These are phyloP conservation scores for Semaprochilodus insignis DNA, from an alignment of 2,797 vertebrate species.

Conservation along the genomic window DNA sequence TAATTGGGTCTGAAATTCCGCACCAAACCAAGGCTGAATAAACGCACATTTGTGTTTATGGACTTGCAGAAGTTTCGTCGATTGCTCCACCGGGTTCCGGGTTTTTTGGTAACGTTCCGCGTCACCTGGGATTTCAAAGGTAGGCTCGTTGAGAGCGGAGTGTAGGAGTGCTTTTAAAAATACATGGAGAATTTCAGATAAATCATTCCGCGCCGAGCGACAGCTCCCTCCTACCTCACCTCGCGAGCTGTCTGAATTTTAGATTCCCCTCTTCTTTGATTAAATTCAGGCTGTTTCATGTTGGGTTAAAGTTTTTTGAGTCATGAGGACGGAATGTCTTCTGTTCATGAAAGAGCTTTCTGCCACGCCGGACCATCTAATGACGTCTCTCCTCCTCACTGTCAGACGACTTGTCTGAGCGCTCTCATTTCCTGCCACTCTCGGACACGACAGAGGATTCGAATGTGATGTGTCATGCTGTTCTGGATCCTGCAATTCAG, in stretches of 20 bases:
- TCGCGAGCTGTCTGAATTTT: constrained; percentile 47
- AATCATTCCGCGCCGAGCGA: constrained; percentile 39
- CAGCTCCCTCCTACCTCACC: constrained; percentile 42
- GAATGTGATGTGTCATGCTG: constrained; percentile 46
- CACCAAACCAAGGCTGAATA: not conserved
- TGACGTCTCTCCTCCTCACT: constrained; percentile 51
- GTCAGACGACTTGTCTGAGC: constrained; percentile 41
- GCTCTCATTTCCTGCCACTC: constrained; percentile 40
- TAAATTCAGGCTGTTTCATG: constrained; percentile 52
- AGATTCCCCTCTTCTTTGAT: constrained; percentile 46
- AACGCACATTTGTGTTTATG: not conserved
- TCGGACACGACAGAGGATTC: constrained; percentile 38
- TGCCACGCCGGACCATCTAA: constrained; percentile 49
- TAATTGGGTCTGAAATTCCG: constrained; percentile 16
- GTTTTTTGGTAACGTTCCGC: not conserved
- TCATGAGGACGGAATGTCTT: constrained; percentile 39
- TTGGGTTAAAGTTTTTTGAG: constrained; percentile 48
- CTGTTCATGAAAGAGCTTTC: constrained; percentile 47
- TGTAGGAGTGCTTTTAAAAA: constrained; percentile 34
- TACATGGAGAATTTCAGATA: constrained; percentile 40
- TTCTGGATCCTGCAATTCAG: constrained; percentile 21
- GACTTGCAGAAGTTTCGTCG: not conserved
- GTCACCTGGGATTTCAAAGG: not conserved
- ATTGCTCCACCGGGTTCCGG: not conserved
- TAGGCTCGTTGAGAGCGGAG: constrained; percentile 9